Evolutionary conservation across 2,113 vertebrate species (phyloP).

Genomic region (Gasterosteus aculeatus): DNA sequence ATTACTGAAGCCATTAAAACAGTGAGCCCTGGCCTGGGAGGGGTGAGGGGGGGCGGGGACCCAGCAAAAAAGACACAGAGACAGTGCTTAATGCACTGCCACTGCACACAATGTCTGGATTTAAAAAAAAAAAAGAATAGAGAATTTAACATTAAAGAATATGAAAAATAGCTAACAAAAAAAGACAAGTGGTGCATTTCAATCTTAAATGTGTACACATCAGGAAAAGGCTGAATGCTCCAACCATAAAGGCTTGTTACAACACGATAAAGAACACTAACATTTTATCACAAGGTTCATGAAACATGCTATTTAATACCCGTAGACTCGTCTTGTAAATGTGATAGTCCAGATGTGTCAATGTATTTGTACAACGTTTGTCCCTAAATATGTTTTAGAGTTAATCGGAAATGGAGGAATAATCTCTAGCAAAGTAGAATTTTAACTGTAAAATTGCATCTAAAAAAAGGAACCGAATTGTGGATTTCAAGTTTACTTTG

Average conservation of each 20-base stretch:
- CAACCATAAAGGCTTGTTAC: not conserved
- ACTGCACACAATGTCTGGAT: slow-evolving; percentile 10
- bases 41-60: slow-evolving; percentile 58
- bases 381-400: not conserved
- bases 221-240: not conserved
- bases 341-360: not conserved
- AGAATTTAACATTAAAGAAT: not conserved
- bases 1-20: slow-evolving; percentile 77
- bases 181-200: not conserved
- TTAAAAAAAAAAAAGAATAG: slow-evolving; percentile 10
- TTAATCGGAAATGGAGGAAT: not conserved
- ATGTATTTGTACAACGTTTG: not conserved
- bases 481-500: not conserved
- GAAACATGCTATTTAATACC: not conserved
- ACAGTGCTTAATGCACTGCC: slow-evolving; percentile 55
- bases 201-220: not conserved
- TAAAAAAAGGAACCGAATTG: not conserved
- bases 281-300: not conserved
- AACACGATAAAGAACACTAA: not conserved
- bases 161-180: not conserved
- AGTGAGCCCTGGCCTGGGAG: slow-evolving; percentile 70
- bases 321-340: not conserved
- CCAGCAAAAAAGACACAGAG: slow-evolving; percentile 47
- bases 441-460: not conserved
- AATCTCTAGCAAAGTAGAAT: not conserved